Percentiles rank a stretch among this genome's conserved stretches.
phyloP scores from a whole-genome alignment of 2,888 invertebrate genomes.

The Rotaria macrura region DNA sequence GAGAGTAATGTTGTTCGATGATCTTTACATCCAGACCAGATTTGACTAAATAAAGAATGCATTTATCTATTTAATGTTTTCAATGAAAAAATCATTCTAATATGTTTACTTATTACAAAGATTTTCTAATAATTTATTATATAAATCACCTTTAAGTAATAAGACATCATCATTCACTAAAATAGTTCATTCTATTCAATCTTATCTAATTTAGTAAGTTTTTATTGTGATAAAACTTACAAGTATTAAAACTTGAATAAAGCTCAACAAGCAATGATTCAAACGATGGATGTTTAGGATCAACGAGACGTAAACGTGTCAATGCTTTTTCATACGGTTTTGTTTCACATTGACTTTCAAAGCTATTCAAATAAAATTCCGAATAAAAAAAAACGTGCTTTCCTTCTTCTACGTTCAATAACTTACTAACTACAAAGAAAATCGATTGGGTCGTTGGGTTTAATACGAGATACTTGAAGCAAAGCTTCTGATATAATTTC shows the following conservation, averaged over 20 bases:
- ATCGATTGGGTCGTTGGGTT: not conserved
- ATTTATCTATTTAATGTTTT: too few species aligned
- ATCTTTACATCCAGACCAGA: not conserved
- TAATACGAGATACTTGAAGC: not conserved
- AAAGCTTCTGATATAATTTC: constrained; percentile 4
- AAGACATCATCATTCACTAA: not conserved
- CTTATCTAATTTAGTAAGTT: not conserved
- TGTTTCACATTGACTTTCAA: constrained; percentile 13
- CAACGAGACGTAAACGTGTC: not conserved
- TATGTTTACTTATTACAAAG: not conserved
- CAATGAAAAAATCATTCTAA: too few species aligned
- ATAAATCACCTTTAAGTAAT: not conserved
- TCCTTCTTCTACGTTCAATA: not conserved
- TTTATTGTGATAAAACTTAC: not conserved
- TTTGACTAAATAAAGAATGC: not conserved
- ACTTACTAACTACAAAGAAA: constrained; percentile 4
- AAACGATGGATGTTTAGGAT: constrained; percentile 18
- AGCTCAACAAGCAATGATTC: not conserved
- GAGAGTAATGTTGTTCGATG: not conserved
- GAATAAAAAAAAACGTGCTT: not conserved
- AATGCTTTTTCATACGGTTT: not conserved
- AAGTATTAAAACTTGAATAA: not conserved
- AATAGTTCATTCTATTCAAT: too few species aligned
- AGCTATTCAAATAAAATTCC: not conserved
- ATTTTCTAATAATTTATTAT: not conserved